Conservation (phyloP, 2,113 vertebrate genomes). For the Erythrocercus mccallii region DNA sequence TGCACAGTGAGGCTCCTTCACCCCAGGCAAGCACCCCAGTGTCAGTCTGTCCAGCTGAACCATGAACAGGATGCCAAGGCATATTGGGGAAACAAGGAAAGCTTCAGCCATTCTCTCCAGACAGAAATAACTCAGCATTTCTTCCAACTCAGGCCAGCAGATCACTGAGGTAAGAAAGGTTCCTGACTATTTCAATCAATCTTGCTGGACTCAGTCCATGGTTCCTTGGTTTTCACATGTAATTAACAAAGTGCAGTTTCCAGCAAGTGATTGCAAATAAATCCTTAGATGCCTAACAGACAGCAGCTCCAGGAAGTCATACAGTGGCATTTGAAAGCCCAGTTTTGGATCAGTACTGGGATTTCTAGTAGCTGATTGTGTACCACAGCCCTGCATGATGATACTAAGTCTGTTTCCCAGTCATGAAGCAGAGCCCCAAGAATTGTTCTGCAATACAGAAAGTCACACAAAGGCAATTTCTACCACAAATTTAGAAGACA, state of each 20-base stretch:
- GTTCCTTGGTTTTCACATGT: not conserved
- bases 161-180: not conserved
- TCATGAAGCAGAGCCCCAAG: not conserved
- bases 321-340: not conserved
- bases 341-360: not conserved
- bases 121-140: not conserved
- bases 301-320: not conserved
- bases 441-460: not conserved
- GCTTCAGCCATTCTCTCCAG: not conserved
- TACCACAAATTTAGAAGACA: not conserved
- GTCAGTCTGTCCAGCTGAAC: not conserved
- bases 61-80: not conserved
- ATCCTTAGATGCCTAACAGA: not conserved
- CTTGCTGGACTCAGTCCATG: accelerated
- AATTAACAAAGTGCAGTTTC: not conserved
- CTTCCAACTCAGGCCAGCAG: not conserved
- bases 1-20: not conserved
- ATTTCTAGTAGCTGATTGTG: not conserved
- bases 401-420: not conserved
- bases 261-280: not conserved
- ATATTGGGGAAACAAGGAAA: not conserved
- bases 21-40: not conserved
- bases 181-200: not conserved
- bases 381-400: accelerated
- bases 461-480: not conserved